A percentile compares a stretch with the other conserved stretches of the same genome.
These are phyloP conservation scores for Nudaria mundana DNA, from an alignment of 2,888 invertebrate genomes.

Conservation along the genomic window DNA sequence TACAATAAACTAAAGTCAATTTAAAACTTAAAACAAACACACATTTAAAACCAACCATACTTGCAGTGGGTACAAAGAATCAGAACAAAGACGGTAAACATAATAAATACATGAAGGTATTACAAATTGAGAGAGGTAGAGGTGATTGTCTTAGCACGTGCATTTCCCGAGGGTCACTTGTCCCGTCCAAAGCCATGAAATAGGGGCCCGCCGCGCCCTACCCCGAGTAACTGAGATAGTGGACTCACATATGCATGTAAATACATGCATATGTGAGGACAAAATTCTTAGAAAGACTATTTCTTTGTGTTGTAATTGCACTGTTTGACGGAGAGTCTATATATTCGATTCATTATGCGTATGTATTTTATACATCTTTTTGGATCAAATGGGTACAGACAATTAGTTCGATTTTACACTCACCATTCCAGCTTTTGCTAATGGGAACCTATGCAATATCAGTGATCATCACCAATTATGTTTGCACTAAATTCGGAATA, in stretches of 20 bases:
- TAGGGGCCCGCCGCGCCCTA: constrained; percentile 19
- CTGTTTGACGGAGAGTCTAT: too few species aligned
- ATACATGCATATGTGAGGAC: constrained; percentile 21
- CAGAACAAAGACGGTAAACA: constrained; percentile 23
- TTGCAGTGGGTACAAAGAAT: background rate
- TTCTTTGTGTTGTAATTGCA: constrained; percentile 22
- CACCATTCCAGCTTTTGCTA: background rate
- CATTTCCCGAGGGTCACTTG: constrained; percentile 46
- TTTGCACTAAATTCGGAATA: constrained; percentile 11
- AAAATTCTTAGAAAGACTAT: constrained; percentile 19
- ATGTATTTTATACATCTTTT: background rate
- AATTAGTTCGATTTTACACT: background rate
- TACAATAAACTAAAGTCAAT: too few species aligned
- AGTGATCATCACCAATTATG: background rate
- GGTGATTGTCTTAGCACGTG: constrained; percentile 47
- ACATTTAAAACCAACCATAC: background rate
- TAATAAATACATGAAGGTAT: constrained; percentile 32
- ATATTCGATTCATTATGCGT: background rate
- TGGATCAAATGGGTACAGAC: background rate
- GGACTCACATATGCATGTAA: constrained; percentile 14
- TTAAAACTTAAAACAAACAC: background rate
- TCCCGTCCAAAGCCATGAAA: constrained; percentile 19
- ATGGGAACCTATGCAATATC: background rate
- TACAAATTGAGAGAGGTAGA: constrained; percentile 31
- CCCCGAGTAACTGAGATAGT: constrained; percentile 26